Evolutionary conservation across 2,888 invertebrate species (phyloP), one percentile per base, ranked within the genome.

Genomic region (Drosophila paranaensis): DNA sequence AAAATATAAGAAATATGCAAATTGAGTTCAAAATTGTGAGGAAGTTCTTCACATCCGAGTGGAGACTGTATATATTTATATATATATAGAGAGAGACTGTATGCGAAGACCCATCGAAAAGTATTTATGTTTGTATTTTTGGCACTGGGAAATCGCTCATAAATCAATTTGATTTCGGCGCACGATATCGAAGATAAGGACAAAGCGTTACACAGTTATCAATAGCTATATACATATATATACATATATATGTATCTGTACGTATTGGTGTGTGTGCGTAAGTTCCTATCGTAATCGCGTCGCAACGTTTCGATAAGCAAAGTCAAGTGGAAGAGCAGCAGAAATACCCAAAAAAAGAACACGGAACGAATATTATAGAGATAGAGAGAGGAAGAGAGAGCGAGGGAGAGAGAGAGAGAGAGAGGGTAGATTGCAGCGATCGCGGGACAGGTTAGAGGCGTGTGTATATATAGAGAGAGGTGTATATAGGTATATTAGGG

Each of bases 121-220:
- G 30, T 53, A 16, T 62, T 5, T 35, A 2, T 45, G 13, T 39
- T 60, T 50, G 43, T 62, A 45, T 69, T 84, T 82, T 78, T 74
- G 69, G 74, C 74, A 84, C 71, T 71, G 69, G 71, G 74, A 85
- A 88, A 88, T 86, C 84, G 82, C 72, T 77, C 70, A 82, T 90
- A 88, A 90, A 88, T 90, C 90, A 88, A 88, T 88, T 89, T 79
- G 88, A 89, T 88, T 83, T 77, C 50, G 56, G 43, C 63, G 62
- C 42, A 30, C 71, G 85, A 88, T 88, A 84, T 55, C 51, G 69
- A 60, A 77, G 83, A 88, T 84, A 88, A 81, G 58, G 60, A 25
- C 55, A 48, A 57, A 46, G 66, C 69, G 61, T 60, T 77, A 30
- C 57, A 51, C 39, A 39, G 39, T 56, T 77, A 70, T 74, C 64